Evolutionary conservation across 2,888 invertebrate species (phyloP), one percentile per base, ranked within the genome.

Genomic region (Eupithecia subfuscata): DNA sequence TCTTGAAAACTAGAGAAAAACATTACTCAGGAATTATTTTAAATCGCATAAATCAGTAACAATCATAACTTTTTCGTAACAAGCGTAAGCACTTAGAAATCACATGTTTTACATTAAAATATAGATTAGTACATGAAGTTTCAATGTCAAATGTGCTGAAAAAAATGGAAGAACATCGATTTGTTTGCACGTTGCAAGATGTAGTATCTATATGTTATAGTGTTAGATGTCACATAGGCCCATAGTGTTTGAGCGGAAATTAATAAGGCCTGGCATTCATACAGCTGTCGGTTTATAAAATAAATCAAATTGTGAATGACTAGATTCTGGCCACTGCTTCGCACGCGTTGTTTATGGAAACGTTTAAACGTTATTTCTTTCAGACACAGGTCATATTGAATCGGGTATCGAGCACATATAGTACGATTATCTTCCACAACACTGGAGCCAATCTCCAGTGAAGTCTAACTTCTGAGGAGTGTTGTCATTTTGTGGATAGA

Each of bases 401-500:
- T n/a, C n/a, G n/a, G n/a, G n/a, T n/a, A n/a, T n/a, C n/a, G n/a
- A n/a, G n/a, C n/a, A n/a, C n/a, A n/a, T n/a, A n/a, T n/a, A n/a
- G n/a, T n/a, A n/a, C n/a, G n/a, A n/a, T n/a, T n/a, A n/a, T n/a
- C n/a, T n/a, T n/a, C n/a, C n/a, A n/a, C n/a, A n/a, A n/a, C n/a
- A n/a, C n/a, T n/a, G n/a, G n/a, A n/a, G n/a, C n/a, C n/a, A n/a
- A 64, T 88, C 81, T 69, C 89, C 86, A 5, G 78, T 81, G 60
- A 89, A 83, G 69, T 92, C 89, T 45, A 94, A 72, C 75, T 83
- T 91, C 4, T 93, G 90, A 16, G 93, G 94, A 34, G 83, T 75
- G 78, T 85, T 84, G 16, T 86, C 88, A 68, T 80, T 83, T 37
- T 89, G 82, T 1, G 92, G 90, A 74, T 94, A 94, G 16, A 94